These are phyloP conservation scores for Hemicentrotus pulcherrimus DNA, from an alignment of 35 echinoderm and acorn worm genomes.

Conservation along the genomic window DNA sequence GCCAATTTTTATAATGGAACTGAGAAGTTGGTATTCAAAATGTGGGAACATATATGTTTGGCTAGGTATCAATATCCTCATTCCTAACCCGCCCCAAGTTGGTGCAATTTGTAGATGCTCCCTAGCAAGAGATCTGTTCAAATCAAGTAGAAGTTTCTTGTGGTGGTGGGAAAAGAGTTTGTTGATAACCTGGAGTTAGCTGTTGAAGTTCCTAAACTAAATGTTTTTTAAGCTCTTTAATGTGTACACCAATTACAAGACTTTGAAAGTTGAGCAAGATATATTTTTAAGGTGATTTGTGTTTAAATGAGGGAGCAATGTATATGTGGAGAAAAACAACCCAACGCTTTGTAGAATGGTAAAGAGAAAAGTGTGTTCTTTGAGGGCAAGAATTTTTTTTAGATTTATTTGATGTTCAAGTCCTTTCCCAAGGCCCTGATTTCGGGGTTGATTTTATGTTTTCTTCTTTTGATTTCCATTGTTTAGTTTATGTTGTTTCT, in stretches of 20 bases:
- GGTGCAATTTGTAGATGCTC: not conserved
- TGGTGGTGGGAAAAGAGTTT: not conserved
- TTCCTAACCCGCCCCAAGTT: not conserved
- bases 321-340: not conserved
- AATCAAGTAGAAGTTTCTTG: not conserved
- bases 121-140: not conserved
- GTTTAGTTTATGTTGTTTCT: not conserved
- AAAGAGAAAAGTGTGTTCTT: not conserved
- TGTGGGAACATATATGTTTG: not conserved
- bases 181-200: not conserved
- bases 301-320: not conserved
- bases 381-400: not conserved
- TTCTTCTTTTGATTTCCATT: not conserved
- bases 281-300: not conserved
- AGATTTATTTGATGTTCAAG: not conserved
- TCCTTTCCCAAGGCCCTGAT: not conserved
- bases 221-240: not conserved
- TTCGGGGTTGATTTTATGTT: not conserved
- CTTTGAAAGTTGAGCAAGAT: not conserved
- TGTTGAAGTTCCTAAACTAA: not conserved
- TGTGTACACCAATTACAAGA: not conserved
- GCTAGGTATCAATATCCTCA: not conserved
- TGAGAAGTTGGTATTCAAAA: not conserved
- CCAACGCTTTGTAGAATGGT: not conserved
- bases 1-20: not conserved